Conservation (phyloP, 2,888 invertebrate species). For the Parapristionchus giblindavisi region DNA sequence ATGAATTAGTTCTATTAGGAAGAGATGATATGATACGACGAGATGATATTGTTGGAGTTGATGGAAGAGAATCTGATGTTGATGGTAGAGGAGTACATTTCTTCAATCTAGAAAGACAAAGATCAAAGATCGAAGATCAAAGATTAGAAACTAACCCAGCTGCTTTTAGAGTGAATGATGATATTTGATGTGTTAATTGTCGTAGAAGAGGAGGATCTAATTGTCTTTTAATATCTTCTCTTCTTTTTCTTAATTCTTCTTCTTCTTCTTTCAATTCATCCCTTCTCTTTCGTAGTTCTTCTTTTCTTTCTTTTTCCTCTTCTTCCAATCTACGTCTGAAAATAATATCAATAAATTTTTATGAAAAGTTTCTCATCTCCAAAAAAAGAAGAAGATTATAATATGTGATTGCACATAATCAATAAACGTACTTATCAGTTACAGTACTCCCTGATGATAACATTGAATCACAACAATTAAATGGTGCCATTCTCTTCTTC, state of each 20-base stretch:
- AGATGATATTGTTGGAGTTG: conserved; percentile 49
- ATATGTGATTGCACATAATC: no score
- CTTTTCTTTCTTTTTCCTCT: conserved; percentile 47
- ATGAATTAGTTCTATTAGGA: conserved; percentile 39
- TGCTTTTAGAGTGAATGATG: conserved; percentile 28
- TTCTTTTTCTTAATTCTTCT: conserved; percentile 50
- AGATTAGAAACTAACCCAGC: conserved; percentile 15
- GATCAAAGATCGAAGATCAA: not conserved
- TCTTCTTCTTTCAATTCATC: conserved; percentile 48
- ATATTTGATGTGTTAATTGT: conserved; percentile 12
- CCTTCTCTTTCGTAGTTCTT: conserved; percentile 37
- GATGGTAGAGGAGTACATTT: conserved; percentile 39
- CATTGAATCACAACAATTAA: conserved; percentile 53
- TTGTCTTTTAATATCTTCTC: conserved; percentile 48
- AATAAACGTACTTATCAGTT: not conserved
- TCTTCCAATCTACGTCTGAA: conserved; percentile 47
- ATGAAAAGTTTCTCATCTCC: not conserved
- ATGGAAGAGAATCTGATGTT: conserved; percentile 55
- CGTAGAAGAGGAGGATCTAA: conserved; percentile 17
- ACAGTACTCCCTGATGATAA: conserved; percentile 51
- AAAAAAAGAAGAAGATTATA: not conserved
- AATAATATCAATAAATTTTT: not conserved
- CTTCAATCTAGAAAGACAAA: not conserved
- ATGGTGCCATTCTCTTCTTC: conserved; percentile 51
- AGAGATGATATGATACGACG: not conserved